Percentiles rank a stretch among this genome's conserved stretches.
Evolutionary conservation across 2,113 vertebrate species (phyloP).

Genomic region (Xiphophorus hellerii): DNA sequence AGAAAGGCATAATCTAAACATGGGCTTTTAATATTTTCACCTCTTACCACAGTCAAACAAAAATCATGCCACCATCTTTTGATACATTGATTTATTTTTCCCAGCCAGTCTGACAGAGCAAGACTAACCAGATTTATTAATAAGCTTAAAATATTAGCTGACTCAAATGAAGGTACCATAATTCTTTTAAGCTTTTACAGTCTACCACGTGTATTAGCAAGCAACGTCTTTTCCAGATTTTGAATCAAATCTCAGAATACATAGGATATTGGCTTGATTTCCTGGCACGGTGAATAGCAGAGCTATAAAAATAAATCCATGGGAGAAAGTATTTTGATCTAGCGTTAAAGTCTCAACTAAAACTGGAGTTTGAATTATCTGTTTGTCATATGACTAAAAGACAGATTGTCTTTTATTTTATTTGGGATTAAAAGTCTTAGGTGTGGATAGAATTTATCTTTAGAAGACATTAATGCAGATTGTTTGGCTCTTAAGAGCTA

Average conservation of each 20-base stretch:
- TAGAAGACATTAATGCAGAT: neutral
- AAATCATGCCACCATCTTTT: neutral
- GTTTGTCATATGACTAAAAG: slow-evolving; percentile 12
- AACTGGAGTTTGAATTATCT: slow-evolving; percentile 7
- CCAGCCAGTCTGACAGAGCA: neutral
- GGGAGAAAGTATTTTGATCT: slow-evolving; percentile 30
- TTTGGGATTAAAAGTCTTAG: neutral
- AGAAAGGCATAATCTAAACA: neutral
- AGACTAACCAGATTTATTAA: slow-evolving; percentile 12
- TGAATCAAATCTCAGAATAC: slow-evolving; percentile 26
- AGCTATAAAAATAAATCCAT: slow-evolving; percentile 28
- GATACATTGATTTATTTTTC: neutral
- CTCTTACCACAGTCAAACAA: neutral
- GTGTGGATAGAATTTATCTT: neutral
- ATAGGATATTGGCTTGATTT: slow-evolving; percentile 45
- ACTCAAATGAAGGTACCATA: slow-evolving; percentile 30
- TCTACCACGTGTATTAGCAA: slow-evolving; percentile 20
- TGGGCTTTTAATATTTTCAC: neutral
- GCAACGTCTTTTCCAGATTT: neutral
- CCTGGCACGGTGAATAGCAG: slow-evolving; percentile 25
- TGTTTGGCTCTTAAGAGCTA: neutral
- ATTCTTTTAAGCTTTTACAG: slow-evolving; percentile 10
- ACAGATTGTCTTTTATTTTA: slow-evolving; percentile 7
- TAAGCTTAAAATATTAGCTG: slow-evolving; percentile 27
- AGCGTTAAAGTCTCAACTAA: slow-evolving; percentile 16